These are phyloP conservation scores for Alentia gelatinosa DNA, from an alignment of 2,888 invertebrate genomes.

Conservation along the genomic window DNA sequence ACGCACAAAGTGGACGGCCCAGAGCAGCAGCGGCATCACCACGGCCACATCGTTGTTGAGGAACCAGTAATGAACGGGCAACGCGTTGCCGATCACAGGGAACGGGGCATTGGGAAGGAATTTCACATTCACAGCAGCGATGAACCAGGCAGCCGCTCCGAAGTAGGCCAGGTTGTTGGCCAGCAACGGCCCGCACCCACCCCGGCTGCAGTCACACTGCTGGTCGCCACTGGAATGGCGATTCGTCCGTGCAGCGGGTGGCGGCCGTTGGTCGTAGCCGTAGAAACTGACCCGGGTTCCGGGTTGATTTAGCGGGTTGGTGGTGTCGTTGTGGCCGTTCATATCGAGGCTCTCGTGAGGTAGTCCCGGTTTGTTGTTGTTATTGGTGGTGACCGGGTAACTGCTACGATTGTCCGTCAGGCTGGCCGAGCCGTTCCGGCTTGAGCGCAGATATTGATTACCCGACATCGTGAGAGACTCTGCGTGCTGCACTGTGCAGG, in stretches of 20 bases:
- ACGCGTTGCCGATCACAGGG: slow-evolving; percentile 55
- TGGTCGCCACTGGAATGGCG: background rate
- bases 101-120: slow-evolving; percentile 41
- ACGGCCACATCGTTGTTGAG: background rate
- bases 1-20: slow-evolving; percentile 57
- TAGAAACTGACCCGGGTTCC: too few species aligned
- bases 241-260: too few species aligned
- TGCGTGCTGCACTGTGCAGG: background rate
- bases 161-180: slow-evolving; percentile 53
- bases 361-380: slow-evolving; percentile 27
- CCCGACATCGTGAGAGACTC: background rate
- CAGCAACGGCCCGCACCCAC: slow-evolving; percentile 26
- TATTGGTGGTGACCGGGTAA: background rate
- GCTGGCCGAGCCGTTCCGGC: background rate
- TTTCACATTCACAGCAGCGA: slow-evolving; percentile 48
- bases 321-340: background rate
- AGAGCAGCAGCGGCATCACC: slow-evolving; percentile 53
- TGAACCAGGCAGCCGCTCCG: slow-evolving; percentile 53
- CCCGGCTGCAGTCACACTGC: slow-evolving; percentile 23
- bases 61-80: slow-evolving; percentile 34
- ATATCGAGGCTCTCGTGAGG: background rate
- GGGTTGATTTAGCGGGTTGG: too few species aligned
- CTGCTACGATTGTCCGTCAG: background rate
- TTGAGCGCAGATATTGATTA: background rate
- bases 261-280: too few species aligned